Evolutionary conservation across 2,797 vertebrate species (phyloP).

Genomic region (Coreius guichenoti): DNA sequence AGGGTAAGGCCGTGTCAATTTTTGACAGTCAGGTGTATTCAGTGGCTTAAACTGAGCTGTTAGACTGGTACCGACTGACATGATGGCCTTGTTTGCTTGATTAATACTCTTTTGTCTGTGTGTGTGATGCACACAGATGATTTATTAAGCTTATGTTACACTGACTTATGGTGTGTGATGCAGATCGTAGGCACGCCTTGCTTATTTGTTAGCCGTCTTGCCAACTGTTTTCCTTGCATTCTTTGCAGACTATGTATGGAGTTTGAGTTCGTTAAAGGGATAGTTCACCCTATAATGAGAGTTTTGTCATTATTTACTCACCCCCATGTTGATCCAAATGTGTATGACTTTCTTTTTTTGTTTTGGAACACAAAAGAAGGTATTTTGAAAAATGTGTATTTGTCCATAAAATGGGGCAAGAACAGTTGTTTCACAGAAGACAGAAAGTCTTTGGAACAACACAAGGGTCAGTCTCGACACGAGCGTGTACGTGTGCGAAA

Average conservation of each 20-base stretch:
- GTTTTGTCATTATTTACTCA: not conserved
- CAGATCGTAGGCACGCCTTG: not conserved
- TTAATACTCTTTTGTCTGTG: constrained; percentile 18
- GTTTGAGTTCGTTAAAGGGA: not conserved
- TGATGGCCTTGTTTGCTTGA: not conserved
- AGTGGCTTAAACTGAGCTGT: not conserved
- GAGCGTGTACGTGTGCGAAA: not conserved
- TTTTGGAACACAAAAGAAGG: not conserved
- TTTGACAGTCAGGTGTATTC: constrained; percentile 40
- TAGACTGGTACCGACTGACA: constrained; percentile 1
- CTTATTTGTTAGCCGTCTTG: not conserved
- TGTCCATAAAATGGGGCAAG: not conserved
- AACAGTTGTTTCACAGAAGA: not conserved
- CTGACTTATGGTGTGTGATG: not conserved
- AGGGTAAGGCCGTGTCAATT: not conserved
- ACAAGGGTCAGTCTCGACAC: not conserved
- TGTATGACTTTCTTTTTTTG: not conserved
- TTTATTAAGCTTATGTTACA: not conserved
- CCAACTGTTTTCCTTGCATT: constrained; percentile 18
- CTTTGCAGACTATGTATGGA: constrained; percentile 63
- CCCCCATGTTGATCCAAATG: not conserved
- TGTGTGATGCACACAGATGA: not conserved
- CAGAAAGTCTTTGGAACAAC: not conserved
- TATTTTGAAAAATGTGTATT: not conserved
- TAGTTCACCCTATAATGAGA: not conserved